Conservation (phyloP, 2,888 invertebrate species). For the Merodon equestris region DNA sequence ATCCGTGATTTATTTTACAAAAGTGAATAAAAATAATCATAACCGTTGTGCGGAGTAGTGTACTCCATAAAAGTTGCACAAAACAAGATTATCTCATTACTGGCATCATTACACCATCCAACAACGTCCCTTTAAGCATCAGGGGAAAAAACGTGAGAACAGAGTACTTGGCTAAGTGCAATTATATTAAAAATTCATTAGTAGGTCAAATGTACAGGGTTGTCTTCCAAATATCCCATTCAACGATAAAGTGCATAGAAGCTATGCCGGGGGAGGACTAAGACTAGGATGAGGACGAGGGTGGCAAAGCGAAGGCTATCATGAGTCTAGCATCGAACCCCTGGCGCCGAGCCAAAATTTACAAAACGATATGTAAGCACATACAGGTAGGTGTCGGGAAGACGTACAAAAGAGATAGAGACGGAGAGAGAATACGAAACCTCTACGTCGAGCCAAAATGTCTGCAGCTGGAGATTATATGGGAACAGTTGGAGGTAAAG, state of each 20-base stretch:
- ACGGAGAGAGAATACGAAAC: conserved; percentile 7
- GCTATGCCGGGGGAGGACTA: no score
- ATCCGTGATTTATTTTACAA: no score
- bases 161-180: conserved; percentile 33
- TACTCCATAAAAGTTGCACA: conserved; percentile 19
- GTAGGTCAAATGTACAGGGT: conserved; percentile 59
- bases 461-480: conserved; percentile 56
- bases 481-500: conserved; percentile 35
- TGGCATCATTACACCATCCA: no score
- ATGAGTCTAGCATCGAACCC: conserved; percentile 47
- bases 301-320: conserved; percentile 12
- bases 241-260: no score
- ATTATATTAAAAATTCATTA: conserved; percentile 61
- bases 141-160: no score
- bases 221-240: neutral
- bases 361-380: neutral
- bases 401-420: conserved; percentile 4
- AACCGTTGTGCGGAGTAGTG: conserved; percentile 62
- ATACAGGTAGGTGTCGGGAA: neutral
- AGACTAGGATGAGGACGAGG: no score
- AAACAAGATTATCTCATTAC: conserved; percentile 63
- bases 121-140: no score
- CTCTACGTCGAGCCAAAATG: conserved; percentile 63
- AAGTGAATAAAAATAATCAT: conserved; percentile 61
- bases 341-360: conserved; percentile 49